Conservation (phyloP, 2,888 invertebrate species). For the Lasioglossum leucozonium region DNA sequence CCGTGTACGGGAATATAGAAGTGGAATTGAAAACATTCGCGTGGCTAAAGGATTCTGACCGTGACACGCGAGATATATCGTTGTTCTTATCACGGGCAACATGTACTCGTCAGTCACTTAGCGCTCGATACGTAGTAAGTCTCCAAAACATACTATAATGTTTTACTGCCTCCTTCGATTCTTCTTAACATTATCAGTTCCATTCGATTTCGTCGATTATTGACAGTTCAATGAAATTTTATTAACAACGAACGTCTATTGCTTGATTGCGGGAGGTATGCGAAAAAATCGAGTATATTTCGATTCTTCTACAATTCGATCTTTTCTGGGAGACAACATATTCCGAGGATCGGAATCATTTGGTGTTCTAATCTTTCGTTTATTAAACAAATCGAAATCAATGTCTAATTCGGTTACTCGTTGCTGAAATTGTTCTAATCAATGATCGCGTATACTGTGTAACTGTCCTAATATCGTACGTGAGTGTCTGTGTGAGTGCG, state of each 20-base stretch:
- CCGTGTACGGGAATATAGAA: slow-evolving; percentile 24
- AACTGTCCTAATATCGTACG: background rate
- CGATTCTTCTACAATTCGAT: background rate
- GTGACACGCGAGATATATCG: background rate
- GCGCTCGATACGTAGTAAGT: slow-evolving; percentile 52
- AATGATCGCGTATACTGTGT: background rate
- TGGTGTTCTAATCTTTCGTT: background rate
- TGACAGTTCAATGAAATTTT: slow-evolving; percentile 22
- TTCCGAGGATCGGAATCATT: background rate
- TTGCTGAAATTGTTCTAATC: background rate
- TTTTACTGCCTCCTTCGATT: background rate
- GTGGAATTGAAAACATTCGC: slow-evolving; percentile 26
- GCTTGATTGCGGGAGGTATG: background rate
- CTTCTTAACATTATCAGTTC: slow-evolving; percentile 5
- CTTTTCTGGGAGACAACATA: slow-evolving; percentile 16
- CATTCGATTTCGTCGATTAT: background rate
- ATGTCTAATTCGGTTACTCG: background rate
- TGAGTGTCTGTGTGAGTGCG: background rate
- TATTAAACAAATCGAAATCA: background rate
- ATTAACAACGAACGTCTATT: background rate
- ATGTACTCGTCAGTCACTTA: slow-evolving; percentile 63
- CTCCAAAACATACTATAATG: slow-evolving; percentile 25
- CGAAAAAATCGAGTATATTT: background rate
- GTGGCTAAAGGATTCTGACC: background rate
- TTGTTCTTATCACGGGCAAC: slow-evolving; percentile 16